Base-by-base conservation (phyloP, 2,797 vertebrate genomes). In the Eospalax fontanierii region DNA sequence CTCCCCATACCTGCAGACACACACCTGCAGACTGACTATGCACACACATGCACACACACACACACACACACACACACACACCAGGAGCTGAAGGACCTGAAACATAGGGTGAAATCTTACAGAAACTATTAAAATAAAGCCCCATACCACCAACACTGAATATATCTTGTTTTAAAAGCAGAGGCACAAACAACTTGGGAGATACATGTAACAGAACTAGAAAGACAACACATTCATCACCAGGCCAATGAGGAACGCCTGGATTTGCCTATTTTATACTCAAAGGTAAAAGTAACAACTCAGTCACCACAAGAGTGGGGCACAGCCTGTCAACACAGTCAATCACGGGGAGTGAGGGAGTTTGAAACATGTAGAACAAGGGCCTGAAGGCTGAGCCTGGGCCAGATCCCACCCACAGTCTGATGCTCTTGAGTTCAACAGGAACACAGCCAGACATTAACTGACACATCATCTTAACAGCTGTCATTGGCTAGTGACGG, bases 131-230 rank as follows among this genome's bases (percentile, higher is more conserved):
- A 30, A 73, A 68, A 71, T 61, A 61, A 59, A 76, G 40, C 21
- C 46, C 14, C 14, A 50, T n/a, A 75, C 1, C 24, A 24, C 54
- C 54, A 87, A 91, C 33, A 61, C 0, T 19, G 18, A 73, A 30
- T 54, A 65, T 22, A 75, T 46, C 90, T 73, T 35, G 63, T 50
- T 79, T 93, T 65, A 82, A 93, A 93, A 89, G 74, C 6, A 73
- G 65, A 82, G 8, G 7, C 28, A 28, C 61, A 83, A 76, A 63
- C 57, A 22, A 38, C 26, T 86, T 80, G 70, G 63, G 70, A 18
- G 57, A 86, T 57, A 57, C 6, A 66, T 6, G 30, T 2, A 26
- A 40, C 59, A 89, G 57, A 93, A 92, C 71, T n/a, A 30, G 35
- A 89, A 57, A 14, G 6, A 30, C 38, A 71, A 33, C 66, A 75